Conservation (phyloP, 2,113 vertebrate species). For the Zingel zingel region DNA sequence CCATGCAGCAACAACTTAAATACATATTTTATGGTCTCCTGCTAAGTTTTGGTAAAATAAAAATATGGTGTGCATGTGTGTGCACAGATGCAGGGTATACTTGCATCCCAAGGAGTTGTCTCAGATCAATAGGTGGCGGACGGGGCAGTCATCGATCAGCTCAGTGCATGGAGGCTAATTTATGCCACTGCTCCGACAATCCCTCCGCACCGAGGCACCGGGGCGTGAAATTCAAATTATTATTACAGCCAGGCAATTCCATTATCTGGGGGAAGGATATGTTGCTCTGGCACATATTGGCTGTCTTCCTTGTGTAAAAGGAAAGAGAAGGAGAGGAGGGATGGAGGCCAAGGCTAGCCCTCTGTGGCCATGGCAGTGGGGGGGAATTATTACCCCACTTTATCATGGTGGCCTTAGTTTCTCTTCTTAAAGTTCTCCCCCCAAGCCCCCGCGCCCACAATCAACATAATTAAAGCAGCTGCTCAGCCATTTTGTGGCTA, state of each 20-base stretch:
- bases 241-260: slow-evolving; percentile 85
- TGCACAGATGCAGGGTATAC: slow-evolving; percentile 52
- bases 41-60: slow-evolving; percentile 17
- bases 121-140: slow-evolving; percentile 84
- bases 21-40: neutral
- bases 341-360: slow-evolving; percentile 61
- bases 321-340: slow-evolving; percentile 45
- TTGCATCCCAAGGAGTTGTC: slow-evolving; percentile 68
- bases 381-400: slow-evolving; percentile 70
- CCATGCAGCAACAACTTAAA: neutral
- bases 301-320: slow-evolving; percentile 74
- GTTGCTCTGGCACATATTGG: slow-evolving; percentile 78
- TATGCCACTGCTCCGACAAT: slow-evolving; percentile 79
- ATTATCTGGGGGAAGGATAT: slow-evolving; percentile 83
- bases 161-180: slow-evolving; percentile 79
- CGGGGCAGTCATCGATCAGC: slow-evolving; percentile 83
- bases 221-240: slow-evolving; percentile 87
- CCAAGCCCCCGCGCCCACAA: neutral
- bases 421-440: slow-evolving; percentile 9
- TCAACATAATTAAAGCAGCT: slow-evolving; percentile 29
- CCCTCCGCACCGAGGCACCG: slow-evolving; percentile 74
- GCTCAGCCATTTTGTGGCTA: slow-evolving; percentile 7
- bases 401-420: slow-evolving; percentile 59
- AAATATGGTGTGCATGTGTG: slow-evolving; percentile 12
- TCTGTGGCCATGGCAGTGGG: slow-evolving; percentile 60